Evolutionary conservation across 2,888 invertebrate genomes (phyloP).

Genomic region (Apodemia mormo): DNA sequence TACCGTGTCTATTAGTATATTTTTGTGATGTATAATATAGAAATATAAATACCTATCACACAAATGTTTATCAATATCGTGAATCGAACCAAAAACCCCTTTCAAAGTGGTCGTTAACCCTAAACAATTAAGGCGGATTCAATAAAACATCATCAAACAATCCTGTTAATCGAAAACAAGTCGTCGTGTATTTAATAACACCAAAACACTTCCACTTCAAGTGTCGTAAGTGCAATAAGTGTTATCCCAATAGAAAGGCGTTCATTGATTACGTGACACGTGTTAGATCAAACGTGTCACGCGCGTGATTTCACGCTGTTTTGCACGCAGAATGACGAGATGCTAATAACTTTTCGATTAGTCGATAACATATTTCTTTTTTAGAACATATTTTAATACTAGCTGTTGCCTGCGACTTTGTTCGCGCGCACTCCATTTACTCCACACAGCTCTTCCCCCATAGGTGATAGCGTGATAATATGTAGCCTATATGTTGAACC

Average conservation of each 20-base stretch:
- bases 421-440: too few relatives aligned
- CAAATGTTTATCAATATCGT: not conserved
- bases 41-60: too few relatives aligned
- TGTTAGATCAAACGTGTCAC: conserved; percentile 24
- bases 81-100: too few relatives aligned
- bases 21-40: too few relatives aligned
- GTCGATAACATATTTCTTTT: not conserved
- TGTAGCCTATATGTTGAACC: too few relatives aligned
- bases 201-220: conserved; percentile 16
- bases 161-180: not conserved
- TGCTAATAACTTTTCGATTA: conserved; percentile 10
- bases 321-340: conserved; percentile 15
- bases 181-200: conserved; percentile 12
- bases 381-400: not conserved
- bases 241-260: conserved; percentile 22
- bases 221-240: conserved; percentile 8
- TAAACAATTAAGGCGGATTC: too few relatives aligned
- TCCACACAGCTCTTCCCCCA: too few relatives aligned
- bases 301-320: conserved; percentile 23
- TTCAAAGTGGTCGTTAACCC: too few relatives aligned
- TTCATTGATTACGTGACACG: conserved; percentile 24
- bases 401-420: too few relatives aligned
- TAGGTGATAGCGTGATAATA: too few relatives aligned
- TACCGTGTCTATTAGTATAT: too few relatives aligned
- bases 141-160: too few relatives aligned